A percentile compares a stretch with the other conserved stretches of the same genome.
phyloP scores from a whole-genome alignment of 2,113 vertebrate genomes.

The Ondatra zibethicus region DNA sequence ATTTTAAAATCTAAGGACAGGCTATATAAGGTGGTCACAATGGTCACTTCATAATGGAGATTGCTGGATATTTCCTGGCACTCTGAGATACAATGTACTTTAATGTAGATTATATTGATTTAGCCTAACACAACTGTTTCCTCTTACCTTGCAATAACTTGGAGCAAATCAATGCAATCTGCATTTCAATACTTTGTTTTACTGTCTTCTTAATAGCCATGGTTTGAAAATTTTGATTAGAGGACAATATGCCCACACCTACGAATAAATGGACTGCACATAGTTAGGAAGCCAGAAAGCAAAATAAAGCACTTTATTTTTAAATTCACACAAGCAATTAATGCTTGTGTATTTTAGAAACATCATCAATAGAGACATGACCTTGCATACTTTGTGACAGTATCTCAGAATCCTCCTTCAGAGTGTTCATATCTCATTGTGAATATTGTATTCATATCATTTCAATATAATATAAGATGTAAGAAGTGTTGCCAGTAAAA shows the following conservation, averaged over 20 bases:
- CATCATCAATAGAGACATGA: slow-evolving; percentile 29
- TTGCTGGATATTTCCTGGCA: slow-evolving; percentile 71
- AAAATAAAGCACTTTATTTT: slow-evolving; percentile 79
- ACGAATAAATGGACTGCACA: slow-evolving; percentile 59
- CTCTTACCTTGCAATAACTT: slow-evolving; percentile 75
- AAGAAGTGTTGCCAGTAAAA: background rate
- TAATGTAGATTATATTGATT: slow-evolving; percentile 77
- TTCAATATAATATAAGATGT: slow-evolving; percentile 5
- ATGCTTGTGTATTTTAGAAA: slow-evolving; percentile 38
- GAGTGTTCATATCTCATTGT: background rate
- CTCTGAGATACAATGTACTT: slow-evolving; percentile 58
- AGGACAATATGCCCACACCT: slow-evolving; percentile 69
- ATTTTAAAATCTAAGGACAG: slow-evolving; percentile 68
- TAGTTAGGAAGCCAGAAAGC: slow-evolving; percentile 57
- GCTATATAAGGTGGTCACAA: slow-evolving; percentile 67
- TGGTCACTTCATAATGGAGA: slow-evolving; percentile 33
- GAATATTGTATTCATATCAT: background rate
- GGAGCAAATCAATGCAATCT: slow-evolving; percentile 73
- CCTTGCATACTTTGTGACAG: slow-evolving; percentile 65
- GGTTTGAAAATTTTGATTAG: slow-evolving; percentile 66
- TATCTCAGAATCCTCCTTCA: slow-evolving; percentile 17
- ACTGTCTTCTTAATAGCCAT: slow-evolving; percentile 77
- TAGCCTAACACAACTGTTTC: slow-evolving; percentile 68
- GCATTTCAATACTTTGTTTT: slow-evolving; percentile 72
- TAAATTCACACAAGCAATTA: slow-evolving; percentile 70